Evolutionary conservation across 2,888 invertebrate species (phyloP).

Genomic region (Apamea anceps): DNA sequence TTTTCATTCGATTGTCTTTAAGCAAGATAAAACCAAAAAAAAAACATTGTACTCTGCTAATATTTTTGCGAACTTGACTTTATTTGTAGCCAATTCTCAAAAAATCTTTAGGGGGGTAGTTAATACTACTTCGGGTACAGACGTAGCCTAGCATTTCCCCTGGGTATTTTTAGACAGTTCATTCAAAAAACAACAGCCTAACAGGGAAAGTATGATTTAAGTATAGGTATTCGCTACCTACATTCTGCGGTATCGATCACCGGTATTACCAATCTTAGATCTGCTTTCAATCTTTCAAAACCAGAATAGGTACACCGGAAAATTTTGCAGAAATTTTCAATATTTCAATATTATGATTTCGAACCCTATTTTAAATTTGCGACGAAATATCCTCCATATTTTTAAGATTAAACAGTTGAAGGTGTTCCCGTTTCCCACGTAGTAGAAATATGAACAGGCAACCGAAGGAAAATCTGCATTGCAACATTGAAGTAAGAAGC

Average conservation of each 20-base stretch:
- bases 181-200: neutral
- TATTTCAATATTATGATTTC: neutral
- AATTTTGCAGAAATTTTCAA: neutral
- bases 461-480: slow-evolving; percentile 3
- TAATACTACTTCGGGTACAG: neutral
- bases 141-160: neutral
- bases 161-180: neutral
- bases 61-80: neutral
- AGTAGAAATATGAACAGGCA: neutral
- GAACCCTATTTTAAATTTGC: neutral
- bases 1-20: neutral
- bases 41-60: neutral
- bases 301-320: neutral
- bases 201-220: neutral
- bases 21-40: neutral
- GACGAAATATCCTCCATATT: slow-evolving; percentile 4
- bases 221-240: neutral
- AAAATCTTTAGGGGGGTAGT: neutral
- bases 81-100: neutral
- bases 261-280: neutral
- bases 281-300: neutral
- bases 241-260: neutral
- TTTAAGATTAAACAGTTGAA: slow-evolving; percentile 14
- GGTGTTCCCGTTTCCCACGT: neutral
- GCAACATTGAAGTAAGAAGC: neutral